These are phyloP conservation scores for Philotrypesis tridentata DNA, from an alignment of 1,140 invertebrate species.

Conservation along the genomic window DNA sequence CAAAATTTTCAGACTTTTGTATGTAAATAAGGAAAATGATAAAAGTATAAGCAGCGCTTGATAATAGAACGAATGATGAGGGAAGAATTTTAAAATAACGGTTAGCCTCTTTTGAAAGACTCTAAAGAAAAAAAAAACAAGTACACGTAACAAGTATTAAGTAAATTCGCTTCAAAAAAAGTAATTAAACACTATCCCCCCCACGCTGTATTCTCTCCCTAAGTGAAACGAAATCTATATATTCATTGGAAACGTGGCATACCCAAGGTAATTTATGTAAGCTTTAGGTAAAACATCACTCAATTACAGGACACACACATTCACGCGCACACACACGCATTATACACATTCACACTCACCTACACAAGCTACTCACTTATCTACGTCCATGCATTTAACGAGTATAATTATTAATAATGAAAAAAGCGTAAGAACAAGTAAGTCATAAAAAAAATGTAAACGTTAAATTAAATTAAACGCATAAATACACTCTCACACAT, in stretches of 20 bases:
- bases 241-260: constrained; percentile 49
- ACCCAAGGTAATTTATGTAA: constrained; percentile 52
- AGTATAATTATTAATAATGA: constrained; percentile 32
- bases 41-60: not conserved
- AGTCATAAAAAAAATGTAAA: constrained; percentile 35
- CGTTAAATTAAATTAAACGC: constrained; percentile 41
- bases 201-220: constrained; percentile 45
- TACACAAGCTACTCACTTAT: constrained; percentile 23
- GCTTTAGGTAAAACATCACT: constrained; percentile 45
- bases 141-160: constrained; percentile 43
- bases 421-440: constrained; percentile 23
- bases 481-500: constrained; percentile 2
- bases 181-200: constrained; percentile 48
- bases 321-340: not conserved
- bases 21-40: constrained; percentile 29
- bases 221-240: constrained; percentile 44
- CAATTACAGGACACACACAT: not conserved
- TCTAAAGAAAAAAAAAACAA: constrained; percentile 16
- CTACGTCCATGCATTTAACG: constrained; percentile 32
- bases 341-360: not conserved
- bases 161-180: constrained; percentile 48
- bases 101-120: constrained; percentile 45
- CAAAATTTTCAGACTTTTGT: constrained; percentile 42
- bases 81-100: constrained; percentile 28
- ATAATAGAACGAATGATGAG: constrained; percentile 22